Conservation (phyloP, 2,797 vertebrate genomes). For the Anguilla megastoma region DNA sequence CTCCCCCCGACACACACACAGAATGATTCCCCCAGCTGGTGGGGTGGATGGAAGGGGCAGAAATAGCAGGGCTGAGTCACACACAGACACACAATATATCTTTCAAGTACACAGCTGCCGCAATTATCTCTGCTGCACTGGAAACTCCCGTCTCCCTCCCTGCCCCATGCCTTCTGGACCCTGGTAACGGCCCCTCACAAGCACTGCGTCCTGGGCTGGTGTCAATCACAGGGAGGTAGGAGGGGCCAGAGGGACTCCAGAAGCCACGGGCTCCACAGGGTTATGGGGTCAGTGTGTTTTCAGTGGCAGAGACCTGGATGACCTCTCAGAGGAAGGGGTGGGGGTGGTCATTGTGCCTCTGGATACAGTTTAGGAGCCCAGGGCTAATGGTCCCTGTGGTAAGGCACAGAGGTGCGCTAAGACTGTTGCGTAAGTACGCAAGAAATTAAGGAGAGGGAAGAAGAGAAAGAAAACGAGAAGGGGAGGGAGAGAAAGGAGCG, state of each 20-base stretch:
- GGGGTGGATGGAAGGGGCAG: neutral
- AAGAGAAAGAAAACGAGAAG: neutral
- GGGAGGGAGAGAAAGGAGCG: neutral
- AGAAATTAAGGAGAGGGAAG: neutral
- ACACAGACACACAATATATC: conserved; percentile 28
- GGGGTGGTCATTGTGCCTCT: neutral
- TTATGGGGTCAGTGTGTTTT: neutral
- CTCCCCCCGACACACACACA: neutral
- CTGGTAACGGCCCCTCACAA: neutral
- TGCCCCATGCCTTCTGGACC: neutral
- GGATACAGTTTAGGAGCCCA: neutral
- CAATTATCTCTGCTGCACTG: neutral
- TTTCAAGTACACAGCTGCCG: conserved; percentile 20
- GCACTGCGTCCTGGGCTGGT: neutral
- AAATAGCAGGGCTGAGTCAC: conserved; percentile 30
- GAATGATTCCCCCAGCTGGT: conserved; percentile 21
- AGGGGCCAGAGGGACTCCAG: neutral
- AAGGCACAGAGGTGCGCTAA: neutral
- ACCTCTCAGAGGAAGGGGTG: neutral
- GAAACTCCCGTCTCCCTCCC: neutral
- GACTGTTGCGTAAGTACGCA: neutral
- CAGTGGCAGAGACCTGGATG: neutral
- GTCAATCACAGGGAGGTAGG: neutral
- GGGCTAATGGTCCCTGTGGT: neutral
- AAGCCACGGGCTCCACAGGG: neutral